Base-by-base conservation (phyloP, 1,140 invertebrate genomes). In the Helicoverpa armigera region DNA sequence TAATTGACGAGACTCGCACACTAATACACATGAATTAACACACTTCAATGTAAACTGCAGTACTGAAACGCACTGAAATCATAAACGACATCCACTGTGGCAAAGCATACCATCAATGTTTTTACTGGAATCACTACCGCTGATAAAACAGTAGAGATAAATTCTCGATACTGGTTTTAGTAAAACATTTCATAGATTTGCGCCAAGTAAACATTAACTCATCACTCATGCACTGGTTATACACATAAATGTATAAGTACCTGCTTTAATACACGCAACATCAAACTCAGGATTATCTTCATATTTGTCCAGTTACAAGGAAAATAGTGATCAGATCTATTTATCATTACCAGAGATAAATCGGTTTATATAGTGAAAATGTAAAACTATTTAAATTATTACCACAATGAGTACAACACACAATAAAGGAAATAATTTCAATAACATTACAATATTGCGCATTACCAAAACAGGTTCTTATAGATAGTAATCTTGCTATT, bases 1-100 rank as follows among this genome's bases (percentile, higher is more conserved):
- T 78, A 82, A 82, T 82, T 82, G 80, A 82, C 74, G 58, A 70
- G 73, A 70, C 74, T 73, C 69, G 43, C 63, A 56, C 78, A 63
- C 61, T 13, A 67, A 54, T 67, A 65, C 79, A 82, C 65, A 83
- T 43, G 43, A 53, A 61, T 60, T 70, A 67, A 58, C 69, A 82
- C 63, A 76, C 65, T 18, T 54, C 35, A 31, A 75, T 35, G 73
- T 43, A 51, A 50, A 76, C 60, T 70, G 79, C 82, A 77, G 69
- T 60, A 72, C 60, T 82, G 54, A 61, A 83, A 80, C 65, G 54
- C 70, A 80, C 79, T 74, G 56, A 80, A 80, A 53, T 80, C 29
- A 69, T 69, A 56, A 51, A 73, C 54, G 50, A 77, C 75, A 77
- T 65, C 31, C 51, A 67, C 50, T 69, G 61, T 70, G 12, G 51